Evolutionary conservation across 2,113 vertebrate species (phyloP).

Genomic region (Eira barbara): DNA sequence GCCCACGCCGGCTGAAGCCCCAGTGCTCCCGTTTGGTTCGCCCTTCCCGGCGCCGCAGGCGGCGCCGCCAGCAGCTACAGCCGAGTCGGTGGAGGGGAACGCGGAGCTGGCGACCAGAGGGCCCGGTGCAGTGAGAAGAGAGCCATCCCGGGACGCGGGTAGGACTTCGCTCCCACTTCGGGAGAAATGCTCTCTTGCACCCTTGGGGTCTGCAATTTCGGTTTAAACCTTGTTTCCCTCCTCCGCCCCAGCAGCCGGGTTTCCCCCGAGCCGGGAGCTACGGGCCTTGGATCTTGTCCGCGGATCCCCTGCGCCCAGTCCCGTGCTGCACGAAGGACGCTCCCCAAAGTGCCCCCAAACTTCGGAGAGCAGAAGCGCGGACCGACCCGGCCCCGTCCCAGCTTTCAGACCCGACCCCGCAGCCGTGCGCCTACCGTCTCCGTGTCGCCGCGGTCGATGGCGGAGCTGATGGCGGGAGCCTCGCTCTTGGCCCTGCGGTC

Average conservation of each 20-base stretch:
- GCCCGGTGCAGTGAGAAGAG: neutral
- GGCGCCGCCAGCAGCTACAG: neutral
- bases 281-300: conserved; percentile 29
- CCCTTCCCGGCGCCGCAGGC: neutral
- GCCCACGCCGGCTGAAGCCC: neutral
- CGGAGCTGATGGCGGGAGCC: conserved; percentile 96
- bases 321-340: conserved; percentile 64
- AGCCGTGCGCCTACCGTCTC: conserved; percentile 92
- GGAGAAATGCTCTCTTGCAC: conserved; percentile 27
- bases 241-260: neutral
- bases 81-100: neutral
- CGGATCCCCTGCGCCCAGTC: conserved; percentile 39
- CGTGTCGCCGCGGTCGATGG: conserved; percentile 98
- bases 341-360: conserved; percentile 62
- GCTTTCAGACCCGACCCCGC: conserved; percentile 53
- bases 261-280: conserved; percentile 11
- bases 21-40: neutral
- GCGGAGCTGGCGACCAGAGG: neutral
- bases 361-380: conserved; percentile 44
- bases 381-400: conserved; percentile 28
- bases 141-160: neutral
- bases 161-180: conserved; percentile 46
- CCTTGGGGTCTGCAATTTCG: neutral
- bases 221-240: conserved; percentile 33
- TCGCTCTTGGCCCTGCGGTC: conserved; percentile 96